Evolutionary conservation across 2,113 vertebrate genomes (phyloP), one percentile per base, ranked within the genome.

Genomic region (Holacanthus passer): DNA sequence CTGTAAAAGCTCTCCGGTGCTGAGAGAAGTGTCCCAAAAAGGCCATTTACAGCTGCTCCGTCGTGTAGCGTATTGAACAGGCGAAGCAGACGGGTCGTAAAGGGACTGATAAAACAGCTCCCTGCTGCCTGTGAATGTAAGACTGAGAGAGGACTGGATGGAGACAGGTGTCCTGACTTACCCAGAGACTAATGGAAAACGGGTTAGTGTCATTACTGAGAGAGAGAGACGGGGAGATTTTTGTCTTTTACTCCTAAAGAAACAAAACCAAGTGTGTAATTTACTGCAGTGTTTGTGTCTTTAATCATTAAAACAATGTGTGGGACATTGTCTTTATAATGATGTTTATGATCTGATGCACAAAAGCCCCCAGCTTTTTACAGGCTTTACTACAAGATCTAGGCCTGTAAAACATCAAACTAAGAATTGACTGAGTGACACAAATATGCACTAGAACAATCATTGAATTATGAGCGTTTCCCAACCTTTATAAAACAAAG

Each of bases 21-120:
- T 0, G 13, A 27, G 66, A 3, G 70, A 60, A 73, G 56, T 32
- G 47, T 84, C 79, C 81, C 75, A 12, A 64, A 78, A 82, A 84
- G 79, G 82, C 59, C 59, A 3, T 87, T 84, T 77, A 53, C 82
- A 90, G 66, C 89, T 74, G 67, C 82, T 81, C 55, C 3, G 37
- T 72, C 83, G 37, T 63, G 47, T 27, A 70, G 39, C 17, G 27
- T 43, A 72, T 60, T 73, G 83, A 84, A 12, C 85, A 22, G 53
- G 50, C 37, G 13, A 13, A 43, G 79, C 81, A 60, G 78, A 58
- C 22, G 3, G 71, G 71, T 75, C 60, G 22, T 85, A 84, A 88
- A 85, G 79, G 65, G 66, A 29, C 70, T 35, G 82, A 84, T 78
- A 24, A 53, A 87, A 81, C 81, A 64, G 79, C 55, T 32, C 77